Conservation (phyloP, 1,140 invertebrate species). For the Temnothorax curvispinosus region DNA sequence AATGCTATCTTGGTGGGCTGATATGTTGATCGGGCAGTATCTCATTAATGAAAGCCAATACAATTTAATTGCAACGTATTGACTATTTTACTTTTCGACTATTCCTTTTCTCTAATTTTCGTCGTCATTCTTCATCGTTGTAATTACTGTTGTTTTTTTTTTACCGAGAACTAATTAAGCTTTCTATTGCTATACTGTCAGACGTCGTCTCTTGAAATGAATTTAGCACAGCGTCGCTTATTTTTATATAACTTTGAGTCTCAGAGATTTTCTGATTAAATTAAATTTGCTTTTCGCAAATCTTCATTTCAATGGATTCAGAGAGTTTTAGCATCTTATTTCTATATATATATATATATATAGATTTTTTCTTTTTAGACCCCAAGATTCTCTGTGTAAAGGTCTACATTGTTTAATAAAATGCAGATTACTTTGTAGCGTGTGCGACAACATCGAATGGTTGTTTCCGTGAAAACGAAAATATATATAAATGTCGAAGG, state of each 20-base stretch:
- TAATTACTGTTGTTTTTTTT: not conserved
- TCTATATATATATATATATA: not conserved
- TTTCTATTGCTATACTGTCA: not conserved
- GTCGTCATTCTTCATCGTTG: not conserved
- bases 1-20: slow-evolving; percentile 59
- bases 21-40: slow-evolving; percentile 49
- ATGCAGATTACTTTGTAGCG: too few species aligned
- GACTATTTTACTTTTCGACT: slow-evolving; percentile 27
- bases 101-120: slow-evolving; percentile 25
- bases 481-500: not conserved
- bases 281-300: not conserved
- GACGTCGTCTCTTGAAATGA: not conserved
- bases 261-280: not conserved
- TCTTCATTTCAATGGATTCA: not conserved
- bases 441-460: too few species aligned
- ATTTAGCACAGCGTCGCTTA: not conserved
- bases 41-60: slow-evolving; percentile 56
- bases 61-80: slow-evolving; percentile 50
- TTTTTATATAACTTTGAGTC: not conserved
- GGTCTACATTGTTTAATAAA: too few species aligned
- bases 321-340: not conserved
- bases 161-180: slow-evolving; percentile 5
- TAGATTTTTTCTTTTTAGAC: too few species aligned
- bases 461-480: too few species aligned
- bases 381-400: too few species aligned